These are phyloP conservation scores for Listronotus bonariensis DNA, from an alignment of 1,140 invertebrate genomes.

Conservation along the genomic window DNA sequence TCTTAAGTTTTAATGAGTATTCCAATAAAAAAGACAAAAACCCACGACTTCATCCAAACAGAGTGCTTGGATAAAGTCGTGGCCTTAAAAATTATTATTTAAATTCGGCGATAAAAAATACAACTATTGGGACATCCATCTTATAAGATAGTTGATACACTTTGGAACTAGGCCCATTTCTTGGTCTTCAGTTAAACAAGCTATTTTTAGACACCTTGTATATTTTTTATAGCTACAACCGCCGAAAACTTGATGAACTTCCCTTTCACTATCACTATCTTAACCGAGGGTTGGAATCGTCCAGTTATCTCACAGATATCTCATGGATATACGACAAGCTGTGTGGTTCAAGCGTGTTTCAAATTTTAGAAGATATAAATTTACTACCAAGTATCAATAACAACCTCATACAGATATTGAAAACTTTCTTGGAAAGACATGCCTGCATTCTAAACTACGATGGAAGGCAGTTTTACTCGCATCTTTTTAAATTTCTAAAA, in stretches of 20 bases:
- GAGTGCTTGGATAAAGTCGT: no score
- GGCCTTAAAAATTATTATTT: constrained; percentile 8
- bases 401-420: constrained; percentile 65
- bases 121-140: no score
- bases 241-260: constrained; percentile 80
- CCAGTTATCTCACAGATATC: constrained; percentile 64
- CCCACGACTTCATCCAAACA: no score
- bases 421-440: constrained; percentile 68
- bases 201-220: no score
- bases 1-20: no score
- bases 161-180: no score
- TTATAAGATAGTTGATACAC: no score
- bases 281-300: constrained; percentile 49
- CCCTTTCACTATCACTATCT: constrained; percentile 67
- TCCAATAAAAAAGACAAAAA: no score
- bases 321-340: constrained; percentile 78
- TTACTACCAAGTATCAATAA: constrained; percentile 59
- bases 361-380: constrained; percentile 69
- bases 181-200: no score
- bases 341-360: constrained; percentile 66
- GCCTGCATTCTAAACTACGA: constrained; percentile 73
- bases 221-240: constrained; percentile 69
- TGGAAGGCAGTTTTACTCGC: constrained; percentile 75
- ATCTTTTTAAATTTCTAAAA: constrained; percentile 65
- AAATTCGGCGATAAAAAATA: no score